Conservation (phyloP, 2,888 invertebrate species). For the Epinotia ramella region DNA sequence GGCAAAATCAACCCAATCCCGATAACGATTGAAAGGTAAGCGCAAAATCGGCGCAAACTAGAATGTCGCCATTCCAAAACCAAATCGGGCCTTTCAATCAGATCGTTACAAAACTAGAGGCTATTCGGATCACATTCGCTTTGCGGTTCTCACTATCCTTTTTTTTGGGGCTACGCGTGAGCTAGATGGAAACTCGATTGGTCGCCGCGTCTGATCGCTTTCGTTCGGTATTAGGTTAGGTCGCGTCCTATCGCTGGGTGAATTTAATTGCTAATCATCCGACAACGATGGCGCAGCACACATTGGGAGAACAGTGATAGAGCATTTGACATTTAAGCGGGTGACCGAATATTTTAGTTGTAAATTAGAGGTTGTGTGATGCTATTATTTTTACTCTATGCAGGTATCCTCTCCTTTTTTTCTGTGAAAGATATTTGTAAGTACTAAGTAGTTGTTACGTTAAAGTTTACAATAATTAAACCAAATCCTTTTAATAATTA, state of each 20-base stretch:
- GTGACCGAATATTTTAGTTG: not conserved
- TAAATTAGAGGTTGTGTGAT: too few species aligned
- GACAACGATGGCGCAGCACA: constrained; percentile 46
- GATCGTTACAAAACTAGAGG: constrained; percentile 46
- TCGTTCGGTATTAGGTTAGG: constrained; percentile 29
- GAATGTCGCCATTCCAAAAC: constrained; percentile 47
- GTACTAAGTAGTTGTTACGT: too few species aligned
- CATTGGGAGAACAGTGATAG: not conserved
- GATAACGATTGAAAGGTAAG: constrained; percentile 43
- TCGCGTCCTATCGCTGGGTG: constrained; percentile 47
- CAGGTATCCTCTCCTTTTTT: too few species aligned
- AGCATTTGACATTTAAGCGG: not conserved
- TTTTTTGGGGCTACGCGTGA: constrained; percentile 33
- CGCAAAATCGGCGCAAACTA: constrained; percentile 45
- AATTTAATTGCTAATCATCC: constrained; percentile 51
- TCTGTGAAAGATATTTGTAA: too few species aligned
- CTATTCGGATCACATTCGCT: constrained; percentile 35
- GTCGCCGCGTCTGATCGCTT: constrained; percentile 20
- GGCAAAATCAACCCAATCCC: constrained; percentile 36
- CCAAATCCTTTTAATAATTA: too few species aligned
- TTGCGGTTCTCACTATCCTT: constrained; percentile 24
- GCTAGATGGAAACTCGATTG: constrained; percentile 32
- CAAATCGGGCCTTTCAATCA: constrained; percentile 47
- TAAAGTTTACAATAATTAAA: too few species aligned
- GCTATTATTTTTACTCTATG: too few species aligned